Percentiles rank a stretch among this genome's conserved stretches.
Conservation (phyloP, 2,797 vertebrate species). For the Sebastes kiyomatsui region DNA sequence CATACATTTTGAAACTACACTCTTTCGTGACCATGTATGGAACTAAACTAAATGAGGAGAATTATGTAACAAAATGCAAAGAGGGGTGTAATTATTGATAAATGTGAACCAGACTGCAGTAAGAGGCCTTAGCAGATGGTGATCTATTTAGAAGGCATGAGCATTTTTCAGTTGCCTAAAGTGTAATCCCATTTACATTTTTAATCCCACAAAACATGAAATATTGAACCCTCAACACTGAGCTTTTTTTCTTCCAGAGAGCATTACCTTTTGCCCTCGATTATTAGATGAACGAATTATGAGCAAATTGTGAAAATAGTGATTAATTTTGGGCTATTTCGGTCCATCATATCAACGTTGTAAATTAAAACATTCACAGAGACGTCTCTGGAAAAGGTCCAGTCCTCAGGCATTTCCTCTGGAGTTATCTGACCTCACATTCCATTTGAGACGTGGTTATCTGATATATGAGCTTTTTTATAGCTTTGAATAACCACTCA, state of each 20-base stretch:
- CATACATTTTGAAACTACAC: not conserved
- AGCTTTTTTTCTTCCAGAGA: not conserved
- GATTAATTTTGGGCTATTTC: not conserved
- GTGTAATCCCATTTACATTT: slow-evolving; percentile 67
- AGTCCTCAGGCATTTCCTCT: slow-evolving; percentile 79
- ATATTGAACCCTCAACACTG: slow-evolving; percentile 50
- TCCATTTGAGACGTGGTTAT: slow-evolving; percentile 70
- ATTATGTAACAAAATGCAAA: slow-evolving; percentile 54
- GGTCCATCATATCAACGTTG: slow-evolving; percentile 3
- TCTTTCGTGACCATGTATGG: not conserved
- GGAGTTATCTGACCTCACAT: slow-evolving; percentile 70
- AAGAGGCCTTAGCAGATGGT: slow-evolving; percentile 75
- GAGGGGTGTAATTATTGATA: slow-evolving; percentile 60
- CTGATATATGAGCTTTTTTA: slow-evolving; percentile 67
- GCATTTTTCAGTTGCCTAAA: slow-evolving; percentile 57
- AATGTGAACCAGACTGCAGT: slow-evolving; percentile 52
- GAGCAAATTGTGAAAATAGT: not conserved
- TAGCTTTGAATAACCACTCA: slow-evolving; percentile 19
- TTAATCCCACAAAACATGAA: slow-evolving; percentile 64
- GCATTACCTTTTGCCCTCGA: not conserved
- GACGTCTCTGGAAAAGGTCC: slow-evolving; percentile 49
- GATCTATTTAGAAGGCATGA: slow-evolving; percentile 68
- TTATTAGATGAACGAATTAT: not conserved
- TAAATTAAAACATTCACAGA: slow-evolving; percentile 38
- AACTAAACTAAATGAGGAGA: slow-evolving; percentile 1